phyloP scores from a whole-genome alignment of 2,888 invertebrate genomes.

The Chesias legatella region DNA sequence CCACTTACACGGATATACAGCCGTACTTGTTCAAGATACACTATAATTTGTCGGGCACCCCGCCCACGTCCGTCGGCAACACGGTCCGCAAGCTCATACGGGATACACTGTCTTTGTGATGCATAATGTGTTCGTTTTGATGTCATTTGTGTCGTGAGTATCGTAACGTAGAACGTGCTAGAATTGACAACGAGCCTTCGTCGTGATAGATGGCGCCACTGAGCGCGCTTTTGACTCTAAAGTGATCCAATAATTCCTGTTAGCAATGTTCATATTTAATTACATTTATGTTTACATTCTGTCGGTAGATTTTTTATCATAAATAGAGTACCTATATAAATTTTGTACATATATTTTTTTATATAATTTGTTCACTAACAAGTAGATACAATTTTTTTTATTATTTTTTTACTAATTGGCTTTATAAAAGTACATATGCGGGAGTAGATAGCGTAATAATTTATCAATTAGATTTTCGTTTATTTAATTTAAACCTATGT shows the following conservation, averaged over 20 bases:
- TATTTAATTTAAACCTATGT: conserved; percentile 5
- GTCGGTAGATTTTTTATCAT: conserved; percentile 7
- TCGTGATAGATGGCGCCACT: conserved; percentile 6
- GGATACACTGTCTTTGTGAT: conserved; percentile 90
- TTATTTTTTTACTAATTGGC: conserved; percentile 15
- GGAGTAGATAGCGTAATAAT: conserved; percentile 1
- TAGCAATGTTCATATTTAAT: conserved; percentile 6
- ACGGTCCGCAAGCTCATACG: conserved; percentile 94
- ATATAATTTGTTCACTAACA: conserved; percentile 19
- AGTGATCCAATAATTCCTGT: conserved; percentile 18
- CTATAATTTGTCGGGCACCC: conserved; percentile 89
- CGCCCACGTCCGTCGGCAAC: conserved; percentile 90
- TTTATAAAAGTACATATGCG: conserved; percentile 5
- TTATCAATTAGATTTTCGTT: conserved; percentile 3
- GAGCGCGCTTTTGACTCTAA: conserved; percentile 11
- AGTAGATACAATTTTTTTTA: conserved; percentile 13
- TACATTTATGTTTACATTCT: conserved; percentile 12
- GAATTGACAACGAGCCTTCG: conserved; percentile 9
- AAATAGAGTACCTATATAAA: neutral
- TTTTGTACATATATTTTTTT: conserved; percentile 12
- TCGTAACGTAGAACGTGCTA: conserved; percentile 15
- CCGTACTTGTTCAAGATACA: conserved; percentile 97
- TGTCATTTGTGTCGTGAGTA: conserved; percentile 10
- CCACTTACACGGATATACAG: conserved; percentile 94
- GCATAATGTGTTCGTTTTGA: conserved; percentile 30